Base-by-base conservation (phyloP, 2,113 vertebrate species). In the Vireo altiloquus region DNA sequence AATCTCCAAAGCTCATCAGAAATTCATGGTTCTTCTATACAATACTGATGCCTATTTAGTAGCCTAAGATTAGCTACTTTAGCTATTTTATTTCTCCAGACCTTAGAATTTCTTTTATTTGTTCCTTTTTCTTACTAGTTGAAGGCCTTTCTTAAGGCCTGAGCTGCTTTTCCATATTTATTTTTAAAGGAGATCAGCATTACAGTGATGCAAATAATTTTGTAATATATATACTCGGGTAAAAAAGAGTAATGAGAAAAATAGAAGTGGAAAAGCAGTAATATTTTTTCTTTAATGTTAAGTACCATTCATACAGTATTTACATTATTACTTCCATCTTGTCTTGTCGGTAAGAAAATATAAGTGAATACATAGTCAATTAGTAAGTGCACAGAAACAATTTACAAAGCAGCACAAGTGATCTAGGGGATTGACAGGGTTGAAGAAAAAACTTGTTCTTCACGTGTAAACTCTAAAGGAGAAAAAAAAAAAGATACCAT, bases 161-260 rank as follows among this genome's bases (percentile, higher is more conserved):
- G 47, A 85, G 35, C 33, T 94, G 22, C 50, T 94, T 96, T 95
- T 95, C 71, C 35, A 10, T 87, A 83, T 78, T 93, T 94, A 92
- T 96, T 96, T 93, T 96, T 79, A 91, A 93, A 64, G 75, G 53
- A 77, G 13, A 92, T 92, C 86, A 84, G 66, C 85, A 94, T 89
- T 95, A 84, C 39, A 90, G 27, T 92, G n/a, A 59, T 57, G 46
- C 7, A 65, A 44, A 82, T 61, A 52, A 85, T 86, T 91, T 78
- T 78, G 7, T 60, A 66, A 54, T 37, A n/a, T 22, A 35, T 22
- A 30, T 24, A 46, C 28, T 46, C 70, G 13, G 10, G n/a, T 87
- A n/a, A 63, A 83, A 83, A 89, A 59, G 24, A 75, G 9, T 40
- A 61, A n/a, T 63, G n/a, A 59, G 33, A 3, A 3, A n/a, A 77